Percentiles rank a stretch among this genome's conserved stretches.
Conservation (phyloP, 1,140 invertebrate genomes). For the Monochamus saltuarius region DNA sequence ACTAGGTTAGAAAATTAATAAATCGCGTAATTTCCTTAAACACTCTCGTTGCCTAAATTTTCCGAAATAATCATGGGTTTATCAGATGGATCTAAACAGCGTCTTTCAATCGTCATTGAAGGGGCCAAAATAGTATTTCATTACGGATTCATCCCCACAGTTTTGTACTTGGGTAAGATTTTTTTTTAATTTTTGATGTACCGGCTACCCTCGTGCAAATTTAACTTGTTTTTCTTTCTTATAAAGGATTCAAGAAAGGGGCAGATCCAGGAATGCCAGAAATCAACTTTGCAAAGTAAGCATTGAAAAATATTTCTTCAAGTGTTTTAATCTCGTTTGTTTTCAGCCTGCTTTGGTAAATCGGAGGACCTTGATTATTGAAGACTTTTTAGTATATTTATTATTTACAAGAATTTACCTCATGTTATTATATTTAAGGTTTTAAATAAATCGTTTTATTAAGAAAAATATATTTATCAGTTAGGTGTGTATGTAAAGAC, state of each 20-base stretch:
- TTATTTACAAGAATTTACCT: too few species aligned
- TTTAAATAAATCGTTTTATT: too few species aligned
- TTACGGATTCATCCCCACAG: slow-evolving; percentile 68
- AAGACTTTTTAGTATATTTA: too few species aligned
- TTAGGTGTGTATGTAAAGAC: too few species aligned
- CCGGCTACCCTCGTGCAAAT: background rate
- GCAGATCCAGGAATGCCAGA: slow-evolving; percentile 65
- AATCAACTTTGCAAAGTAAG: slow-evolving; percentile 58
- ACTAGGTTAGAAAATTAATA: too few species aligned
- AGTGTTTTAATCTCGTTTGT: slow-evolving; percentile 7
- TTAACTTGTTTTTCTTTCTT: slow-evolving; percentile 30
- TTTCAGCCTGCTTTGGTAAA: slow-evolving; percentile 38
- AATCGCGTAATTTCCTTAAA: too few species aligned
- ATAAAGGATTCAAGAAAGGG: slow-evolving; percentile 62
- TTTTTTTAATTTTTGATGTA: background rate
- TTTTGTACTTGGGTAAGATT: slow-evolving; percentile 66
- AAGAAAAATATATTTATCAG: too few species aligned
- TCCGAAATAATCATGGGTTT: slow-evolving; percentile 30
- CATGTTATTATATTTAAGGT: too few species aligned
- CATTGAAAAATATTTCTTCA: slow-evolving; percentile 18
- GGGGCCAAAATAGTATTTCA: slow-evolving; percentile 64
- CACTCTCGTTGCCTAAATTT: too few species aligned
- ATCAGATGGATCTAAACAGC: slow-evolving; percentile 58
- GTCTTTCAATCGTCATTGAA: slow-evolving; percentile 60
- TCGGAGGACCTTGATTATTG: too few species aligned